These are phyloP conservation scores for Nomada flava DNA, from an alignment of 2,888 invertebrate genomes.

Conservation along the genomic window DNA sequence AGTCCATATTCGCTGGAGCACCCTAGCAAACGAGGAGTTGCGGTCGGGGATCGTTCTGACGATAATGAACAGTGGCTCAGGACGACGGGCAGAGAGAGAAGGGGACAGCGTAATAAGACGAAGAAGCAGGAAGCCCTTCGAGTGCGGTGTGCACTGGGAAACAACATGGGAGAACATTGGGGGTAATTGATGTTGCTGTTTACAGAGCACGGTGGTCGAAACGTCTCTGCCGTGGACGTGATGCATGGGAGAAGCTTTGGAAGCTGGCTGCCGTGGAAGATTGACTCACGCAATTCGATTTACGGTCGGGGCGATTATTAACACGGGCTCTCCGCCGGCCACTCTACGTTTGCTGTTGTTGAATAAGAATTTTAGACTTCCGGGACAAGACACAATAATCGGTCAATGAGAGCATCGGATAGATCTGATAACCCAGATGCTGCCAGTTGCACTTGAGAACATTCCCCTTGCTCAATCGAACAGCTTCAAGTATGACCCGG, in stretches of 20 bases:
- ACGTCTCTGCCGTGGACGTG: background rate
- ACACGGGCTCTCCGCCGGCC: too few relatives aligned
- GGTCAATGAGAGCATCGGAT: too few relatives aligned
- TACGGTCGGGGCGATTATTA: too few relatives aligned
- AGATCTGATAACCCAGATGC: too few relatives aligned
- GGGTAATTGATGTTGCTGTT: background rate
- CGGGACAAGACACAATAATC: too few relatives aligned
- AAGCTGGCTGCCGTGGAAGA: too few relatives aligned
- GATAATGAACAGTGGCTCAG: background rate
- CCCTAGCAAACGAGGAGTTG: conserved; percentile 11
- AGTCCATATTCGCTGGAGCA: conserved; percentile 38
- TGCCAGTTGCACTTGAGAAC: too few relatives aligned
- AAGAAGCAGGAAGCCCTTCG: conserved; percentile 5
- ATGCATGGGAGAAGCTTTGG: background rate
- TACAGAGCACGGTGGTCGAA: background rate
- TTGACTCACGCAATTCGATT: too few relatives aligned
- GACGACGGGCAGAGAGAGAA: background rate
- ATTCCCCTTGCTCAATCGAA: too few relatives aligned
- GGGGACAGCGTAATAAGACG: background rate
- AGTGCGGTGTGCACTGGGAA: background rate
- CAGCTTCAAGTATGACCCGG: too few relatives aligned
- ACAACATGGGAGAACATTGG: conserved; percentile 12
- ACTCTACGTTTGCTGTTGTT: too few relatives aligned
- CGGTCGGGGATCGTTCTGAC: conserved; percentile 21
- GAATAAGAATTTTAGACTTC: too few relatives aligned